phyloP scores from a whole-genome alignment of 1,140 invertebrate species.

The Eufriesea mexicana region DNA sequence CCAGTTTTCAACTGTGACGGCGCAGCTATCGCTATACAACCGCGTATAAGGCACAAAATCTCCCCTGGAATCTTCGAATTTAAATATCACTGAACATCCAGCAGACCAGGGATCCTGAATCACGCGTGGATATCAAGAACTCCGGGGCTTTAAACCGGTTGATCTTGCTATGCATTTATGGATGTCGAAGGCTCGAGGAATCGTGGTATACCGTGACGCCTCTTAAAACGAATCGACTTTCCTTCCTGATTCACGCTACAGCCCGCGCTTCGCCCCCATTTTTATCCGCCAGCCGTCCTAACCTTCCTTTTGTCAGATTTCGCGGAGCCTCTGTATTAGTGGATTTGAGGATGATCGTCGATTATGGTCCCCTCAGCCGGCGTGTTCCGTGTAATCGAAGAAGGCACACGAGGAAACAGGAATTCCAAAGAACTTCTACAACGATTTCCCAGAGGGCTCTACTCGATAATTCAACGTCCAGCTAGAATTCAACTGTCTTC shows the following conservation, averaged over 20 bases:
- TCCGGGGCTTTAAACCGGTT: neutral
- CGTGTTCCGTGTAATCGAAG: constrained; percentile 19
- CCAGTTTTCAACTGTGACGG: neutral
- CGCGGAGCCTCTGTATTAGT: constrained; percentile 46
- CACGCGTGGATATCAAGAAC: neutral
- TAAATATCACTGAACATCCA: constrained; percentile 13
- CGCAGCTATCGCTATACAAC: neutral
- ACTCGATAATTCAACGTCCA: constrained; percentile 66
- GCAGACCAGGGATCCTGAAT: neutral
- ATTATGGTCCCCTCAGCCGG: constrained; percentile 44
- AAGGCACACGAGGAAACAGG: constrained; percentile 44
- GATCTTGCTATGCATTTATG: constrained; percentile 12
- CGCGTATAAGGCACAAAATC: neutral
- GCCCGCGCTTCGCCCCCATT: neutral
- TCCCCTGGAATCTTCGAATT: neutral
- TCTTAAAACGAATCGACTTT: neutral
- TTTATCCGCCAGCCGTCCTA: neutral
- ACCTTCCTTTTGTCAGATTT: constrained; percentile 2
- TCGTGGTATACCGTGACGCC: neutral
- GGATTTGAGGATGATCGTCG: constrained; percentile 56
- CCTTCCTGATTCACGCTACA: neutral
- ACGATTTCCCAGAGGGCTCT: constrained; percentile 65
- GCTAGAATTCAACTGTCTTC: constrained; percentile 56
- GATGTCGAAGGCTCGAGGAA: neutral
- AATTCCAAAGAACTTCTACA: constrained; percentile 57